Conservation (phyloP, 2,888 invertebrate genomes). For the Limnephilus lunatus region DNA sequence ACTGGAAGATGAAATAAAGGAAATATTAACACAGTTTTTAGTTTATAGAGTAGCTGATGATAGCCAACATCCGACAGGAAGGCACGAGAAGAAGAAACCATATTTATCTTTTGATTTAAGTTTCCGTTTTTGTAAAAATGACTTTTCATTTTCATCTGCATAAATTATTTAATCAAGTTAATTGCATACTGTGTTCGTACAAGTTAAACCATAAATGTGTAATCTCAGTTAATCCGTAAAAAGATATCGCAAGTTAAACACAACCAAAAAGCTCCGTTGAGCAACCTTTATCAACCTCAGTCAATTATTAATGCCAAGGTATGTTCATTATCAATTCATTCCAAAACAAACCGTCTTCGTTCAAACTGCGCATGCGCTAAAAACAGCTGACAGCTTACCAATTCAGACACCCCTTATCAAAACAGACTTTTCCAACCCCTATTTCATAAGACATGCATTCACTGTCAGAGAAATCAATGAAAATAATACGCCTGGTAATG, state of each 20-base stretch:
- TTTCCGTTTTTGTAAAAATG: no score
- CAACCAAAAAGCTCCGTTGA: neutral
- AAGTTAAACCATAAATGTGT: neutral
- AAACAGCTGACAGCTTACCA: conserved; percentile 16
- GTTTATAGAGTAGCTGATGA: no score
- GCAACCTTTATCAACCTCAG: neutral
- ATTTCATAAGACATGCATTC: neutral
- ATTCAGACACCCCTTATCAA: neutral
- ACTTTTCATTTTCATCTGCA: neutral
- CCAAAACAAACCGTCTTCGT: conserved; percentile 21
- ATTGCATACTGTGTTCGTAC: neutral
- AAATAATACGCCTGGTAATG: neutral
- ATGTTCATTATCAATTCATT: conserved; percentile 24
- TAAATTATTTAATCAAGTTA: neutral
- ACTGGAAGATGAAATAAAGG: no score
- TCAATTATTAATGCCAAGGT: neutral
- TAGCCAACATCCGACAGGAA: no score
- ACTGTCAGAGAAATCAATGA: neutral
- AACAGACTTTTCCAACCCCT: neutral
- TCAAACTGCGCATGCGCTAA: conserved; percentile 11
- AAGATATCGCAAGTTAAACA: neutral
- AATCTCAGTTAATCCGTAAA: neutral
- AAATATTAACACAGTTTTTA: no score
- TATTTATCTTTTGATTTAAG: no score
- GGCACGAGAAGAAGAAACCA: no score